Evolutionary conservation across 2,113 vertebrate genomes (phyloP), one percentile per base, ranked within the genome.

Genomic region (Paradisaea rubra): DNA sequence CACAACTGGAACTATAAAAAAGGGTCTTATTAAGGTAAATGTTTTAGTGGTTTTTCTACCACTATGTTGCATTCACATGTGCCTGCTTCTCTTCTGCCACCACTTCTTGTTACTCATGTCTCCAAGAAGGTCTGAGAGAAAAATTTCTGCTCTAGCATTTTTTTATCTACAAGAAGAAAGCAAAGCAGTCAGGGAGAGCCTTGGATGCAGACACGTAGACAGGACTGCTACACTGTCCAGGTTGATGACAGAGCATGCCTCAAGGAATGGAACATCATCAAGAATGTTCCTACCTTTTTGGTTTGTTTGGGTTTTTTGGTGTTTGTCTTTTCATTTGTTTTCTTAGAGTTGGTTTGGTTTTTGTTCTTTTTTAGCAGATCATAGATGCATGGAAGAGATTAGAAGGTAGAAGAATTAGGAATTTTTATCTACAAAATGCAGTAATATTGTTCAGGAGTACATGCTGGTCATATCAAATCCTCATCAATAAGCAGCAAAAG

Each of bases 271-370:
- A 74, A 31, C 2, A 2, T 53, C 39, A 39, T n/a, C 20, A 47
- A 68, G 24, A 60, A 60, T 1, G 0, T 53, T 47, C 13, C 24
- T 28, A 41, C 13, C 39, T 61, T 44, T 57, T 44, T 10, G 0
- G 10, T 33, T 57, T 42, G 9, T 54, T 64, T 56, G 49, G 13
- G 9, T 1, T 37, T 66, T 81, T 66, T 39, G 9, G 15, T 52
- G 23, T 53, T 68, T 68, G 15, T 31, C 9, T 74, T 68, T 73
- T 66, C 0, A 1, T 39, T 81, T 66, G 11, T 45, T 68, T 74
- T 60, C 13, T 35, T 54, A 11, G 73, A 44, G 27, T 59, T 44
- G 13, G 13, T 25, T 53, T 44, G 10, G 1, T 23, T 44, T 63
- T 41, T 9, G 5, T 5, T 14, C 22, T 24, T 63, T 66, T 74